Evolutionary conservation across 2,113 vertebrate genomes (phyloP).

Genomic region (Pseudolaguvia tuberculata): DNA sequence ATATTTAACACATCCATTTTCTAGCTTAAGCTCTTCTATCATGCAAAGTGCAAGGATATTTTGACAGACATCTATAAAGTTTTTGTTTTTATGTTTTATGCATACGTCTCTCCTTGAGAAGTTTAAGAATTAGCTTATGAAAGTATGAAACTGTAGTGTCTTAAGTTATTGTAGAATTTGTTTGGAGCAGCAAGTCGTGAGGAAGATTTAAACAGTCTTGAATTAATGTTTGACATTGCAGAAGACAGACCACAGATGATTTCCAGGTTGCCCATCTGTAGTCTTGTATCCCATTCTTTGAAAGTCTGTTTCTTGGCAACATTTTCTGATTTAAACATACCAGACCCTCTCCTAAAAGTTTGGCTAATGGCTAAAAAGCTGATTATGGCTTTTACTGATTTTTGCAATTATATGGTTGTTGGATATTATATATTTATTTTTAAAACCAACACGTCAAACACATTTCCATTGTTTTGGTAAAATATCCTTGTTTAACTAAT

Average conservation of each 20-base stretch:
- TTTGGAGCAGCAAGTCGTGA: neutral
- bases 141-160: neutral
- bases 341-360: neutral
- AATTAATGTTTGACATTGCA: no score
- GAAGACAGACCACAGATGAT: no score
- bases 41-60: neutral
- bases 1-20: constrained; percentile 30
- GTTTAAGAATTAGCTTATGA: neutral
- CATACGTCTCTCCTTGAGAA: neutral
- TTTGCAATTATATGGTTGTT: neutral
- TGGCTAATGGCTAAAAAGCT: neutral
- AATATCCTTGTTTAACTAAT: neutral
- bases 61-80: no score
- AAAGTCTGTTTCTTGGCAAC: neutral
- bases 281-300: neutral
- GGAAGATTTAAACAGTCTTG: neutral
- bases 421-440: neutral
- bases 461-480: no score
- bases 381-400: neutral
- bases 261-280: no score
- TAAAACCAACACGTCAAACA: no score
- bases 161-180: neutral
- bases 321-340: neutral
- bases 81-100: neutral
- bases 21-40: neutral